These are phyloP conservation scores for Otus sunia DNA, from an alignment of 2,113 vertebrate species.

Conservation along the genomic window DNA sequence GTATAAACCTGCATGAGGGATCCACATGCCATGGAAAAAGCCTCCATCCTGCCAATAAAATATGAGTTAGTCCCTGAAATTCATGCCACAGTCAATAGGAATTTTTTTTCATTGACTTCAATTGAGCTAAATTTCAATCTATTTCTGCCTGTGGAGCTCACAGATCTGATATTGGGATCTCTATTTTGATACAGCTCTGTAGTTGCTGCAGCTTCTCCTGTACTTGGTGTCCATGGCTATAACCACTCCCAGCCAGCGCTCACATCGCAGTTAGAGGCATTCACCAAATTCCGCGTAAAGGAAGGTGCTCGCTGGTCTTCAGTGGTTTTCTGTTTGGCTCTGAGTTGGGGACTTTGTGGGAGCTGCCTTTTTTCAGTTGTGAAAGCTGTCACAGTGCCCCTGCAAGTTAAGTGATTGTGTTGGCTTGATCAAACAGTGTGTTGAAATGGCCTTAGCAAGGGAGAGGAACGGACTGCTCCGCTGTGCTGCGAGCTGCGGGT, in stretches of 20 bases:
- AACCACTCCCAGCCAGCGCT: background rate
- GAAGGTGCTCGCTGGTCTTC: background rate
- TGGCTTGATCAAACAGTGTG: background rate
- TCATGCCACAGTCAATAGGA: background rate
- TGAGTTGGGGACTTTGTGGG: background rate
- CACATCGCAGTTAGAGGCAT: rapidly evolving
- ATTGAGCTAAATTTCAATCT: background rate
- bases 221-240: rapidly evolving
- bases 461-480: rapidly evolving
- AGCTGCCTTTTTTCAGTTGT: background rate
- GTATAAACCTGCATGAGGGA: background rate
- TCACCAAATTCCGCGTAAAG: background rate
- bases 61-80: background rate
- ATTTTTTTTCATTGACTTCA: background rate
- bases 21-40: background rate
- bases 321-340: background rate
- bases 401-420: too few relatives aligned
- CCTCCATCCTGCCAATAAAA: background rate
- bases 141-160: background rate
- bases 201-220: background rate
- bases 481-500: background rate
- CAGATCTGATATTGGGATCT: background rate
- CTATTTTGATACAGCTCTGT: background rate
- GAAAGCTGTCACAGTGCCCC: background rate
- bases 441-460: background rate